Conservation (phyloP, 2,888 invertebrate genomes). For the Ectobius pallidus region DNA sequence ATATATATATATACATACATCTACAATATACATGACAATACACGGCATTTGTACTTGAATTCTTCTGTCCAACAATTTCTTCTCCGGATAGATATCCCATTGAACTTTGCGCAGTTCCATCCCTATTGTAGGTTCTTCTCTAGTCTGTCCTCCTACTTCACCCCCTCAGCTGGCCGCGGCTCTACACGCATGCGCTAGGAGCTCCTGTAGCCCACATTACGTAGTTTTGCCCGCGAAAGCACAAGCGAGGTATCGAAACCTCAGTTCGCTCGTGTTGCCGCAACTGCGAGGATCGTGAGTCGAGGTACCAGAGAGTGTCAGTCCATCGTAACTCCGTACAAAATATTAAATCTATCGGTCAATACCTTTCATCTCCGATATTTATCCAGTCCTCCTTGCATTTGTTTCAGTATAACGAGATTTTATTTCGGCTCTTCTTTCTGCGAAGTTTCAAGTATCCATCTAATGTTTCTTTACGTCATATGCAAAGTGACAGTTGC, state of each 20-base stretch:
- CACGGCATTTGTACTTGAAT: background rate
- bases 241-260: background rate
- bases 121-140: too few relatives aligned
- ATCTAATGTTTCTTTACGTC: too few relatives aligned
- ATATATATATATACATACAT: background rate
- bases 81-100: background rate
- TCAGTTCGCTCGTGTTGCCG: background rate
- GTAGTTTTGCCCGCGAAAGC: slow-evolving; percentile 6
- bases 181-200: background rate
- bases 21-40: background rate
- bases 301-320: background rate
- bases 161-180: background rate
- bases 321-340: background rate
- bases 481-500: too few relatives aligned
- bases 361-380: too few relatives aligned
- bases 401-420: too few relatives aligned
- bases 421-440: too few relatives aligned
- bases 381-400: too few relatives aligned
- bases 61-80: background rate
- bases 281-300: background rate
- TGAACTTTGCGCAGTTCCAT: background rate
- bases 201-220: background rate
- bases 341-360: too few relatives aligned
- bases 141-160: too few relatives aligned
- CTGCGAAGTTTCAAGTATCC: too few relatives aligned